Evolutionary conservation across 30 jellyfish, hydroid and myxozoan species (phyloP).

Genomic region (Phacellophora camtschatica): DNA sequence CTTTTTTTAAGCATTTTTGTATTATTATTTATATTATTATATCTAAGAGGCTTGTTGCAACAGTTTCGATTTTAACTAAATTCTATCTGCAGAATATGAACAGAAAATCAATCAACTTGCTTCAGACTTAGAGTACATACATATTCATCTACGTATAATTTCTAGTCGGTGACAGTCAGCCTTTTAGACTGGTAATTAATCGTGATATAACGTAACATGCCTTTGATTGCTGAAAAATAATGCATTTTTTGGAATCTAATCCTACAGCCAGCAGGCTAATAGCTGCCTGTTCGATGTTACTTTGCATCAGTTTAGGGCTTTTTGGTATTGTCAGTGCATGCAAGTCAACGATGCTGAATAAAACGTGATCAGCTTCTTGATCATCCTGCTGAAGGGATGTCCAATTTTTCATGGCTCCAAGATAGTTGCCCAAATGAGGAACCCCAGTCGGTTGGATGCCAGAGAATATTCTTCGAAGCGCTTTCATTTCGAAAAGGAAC

Average conservation of each 20-base stretch:
- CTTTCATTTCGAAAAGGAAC: too few species aligned
- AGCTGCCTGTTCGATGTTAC: slow-evolving; percentile 46
- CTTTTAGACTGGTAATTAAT: background rate
- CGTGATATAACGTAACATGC: background rate
- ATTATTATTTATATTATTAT: too few species aligned
- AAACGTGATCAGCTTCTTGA: slow-evolving; percentile 22
- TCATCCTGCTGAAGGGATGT: slow-evolving; percentile 46
- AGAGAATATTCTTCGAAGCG: slow-evolving; percentile 63
- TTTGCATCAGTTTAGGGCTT: slow-evolving; percentile 36
- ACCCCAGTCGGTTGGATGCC: slow-evolving; percentile 97
- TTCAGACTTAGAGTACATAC: background rate
- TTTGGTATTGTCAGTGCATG: slow-evolving; percentile 75
- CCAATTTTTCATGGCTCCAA: slow-evolving; percentile 90
- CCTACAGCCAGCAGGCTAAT: slow-evolving; percentile 81
- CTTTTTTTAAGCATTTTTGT: too few species aligned
- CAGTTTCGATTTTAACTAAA: background rate
- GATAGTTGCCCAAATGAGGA: slow-evolving; percentile 92
- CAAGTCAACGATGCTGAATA: slow-evolving; percentile 83
- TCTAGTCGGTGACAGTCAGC: background rate
- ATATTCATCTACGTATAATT: background rate
- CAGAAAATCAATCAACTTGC: background rate
- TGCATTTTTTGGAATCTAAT: slow-evolving; percentile 60
- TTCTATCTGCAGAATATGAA: background rate
- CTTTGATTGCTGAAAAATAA: slow-evolving; percentile 91
- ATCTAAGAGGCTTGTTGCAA: too few species aligned